phyloP scores from a whole-genome alignment of 1,140 invertebrate species.

The Euwallacea fornicatus region DNA sequence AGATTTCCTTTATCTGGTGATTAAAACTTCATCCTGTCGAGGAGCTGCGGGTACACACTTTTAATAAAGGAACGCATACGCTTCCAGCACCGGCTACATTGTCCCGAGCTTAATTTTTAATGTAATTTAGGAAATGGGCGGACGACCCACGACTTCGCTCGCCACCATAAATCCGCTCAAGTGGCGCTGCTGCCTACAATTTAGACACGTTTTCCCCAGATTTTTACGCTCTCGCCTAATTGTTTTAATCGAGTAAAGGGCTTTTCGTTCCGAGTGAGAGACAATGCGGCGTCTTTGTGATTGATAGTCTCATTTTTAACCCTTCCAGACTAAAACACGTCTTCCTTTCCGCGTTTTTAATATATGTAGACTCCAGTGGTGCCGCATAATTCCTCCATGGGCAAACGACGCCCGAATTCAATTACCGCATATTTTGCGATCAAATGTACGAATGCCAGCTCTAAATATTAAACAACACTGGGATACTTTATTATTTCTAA shows the following conservation, averaged over 20 bases:
- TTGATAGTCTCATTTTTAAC: slow-evolving; percentile 25
- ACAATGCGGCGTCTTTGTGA: slow-evolving; percentile 34
- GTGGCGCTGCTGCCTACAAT: slow-evolving; percentile 35
- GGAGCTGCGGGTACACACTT: slow-evolving; percentile 48
- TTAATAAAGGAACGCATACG: slow-evolving; percentile 52
- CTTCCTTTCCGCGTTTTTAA: too few relatives aligned
- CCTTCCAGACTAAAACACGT: slow-evolving; percentile 11
- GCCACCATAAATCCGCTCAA: slow-evolving; percentile 44
- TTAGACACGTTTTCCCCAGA: slow-evolving; percentile 38
- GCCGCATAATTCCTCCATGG: too few relatives aligned
- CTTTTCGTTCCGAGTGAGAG: slow-evolving; percentile 18
- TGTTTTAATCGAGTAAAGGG: slow-evolving; percentile 44
- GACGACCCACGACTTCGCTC: slow-evolving; percentile 41
- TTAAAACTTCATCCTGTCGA: slow-evolving; percentile 52
- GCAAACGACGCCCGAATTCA: too few relatives aligned
- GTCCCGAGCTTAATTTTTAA: slow-evolving; percentile 50
- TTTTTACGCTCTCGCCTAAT: slow-evolving; percentile 41
- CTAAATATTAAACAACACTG: too few relatives aligned
- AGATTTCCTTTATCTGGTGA: slow-evolving; percentile 52
- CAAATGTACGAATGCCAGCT: too few relatives aligned
- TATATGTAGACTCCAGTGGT: too few relatives aligned
- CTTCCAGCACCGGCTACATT: slow-evolving; percentile 42
- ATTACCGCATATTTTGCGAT: too few relatives aligned
- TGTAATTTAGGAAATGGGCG: slow-evolving; percentile 51
- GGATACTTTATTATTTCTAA: too few relatives aligned